Base-by-base conservation (phyloP, 2,888 invertebrate genomes). In the Phengaris alcon region DNA sequence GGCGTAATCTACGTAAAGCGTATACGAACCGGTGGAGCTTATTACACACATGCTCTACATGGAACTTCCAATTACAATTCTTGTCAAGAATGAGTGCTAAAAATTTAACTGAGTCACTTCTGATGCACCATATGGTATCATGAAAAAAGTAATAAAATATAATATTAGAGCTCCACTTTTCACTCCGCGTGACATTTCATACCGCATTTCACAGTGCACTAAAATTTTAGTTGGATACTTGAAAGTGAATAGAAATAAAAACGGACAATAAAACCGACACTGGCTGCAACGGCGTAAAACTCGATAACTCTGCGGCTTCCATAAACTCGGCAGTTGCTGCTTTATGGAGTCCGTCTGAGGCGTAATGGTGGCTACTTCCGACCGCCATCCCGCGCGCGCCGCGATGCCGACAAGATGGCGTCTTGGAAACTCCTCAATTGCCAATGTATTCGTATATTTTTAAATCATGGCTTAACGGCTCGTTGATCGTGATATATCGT, bases 351-450 rank as follows among this genome's bases (percentile, higher is more conserved):
- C 77, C 80, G 81, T 80, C 81, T 82, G 82, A 84, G 80, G 82
- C 82, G 79, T 86, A 87, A 87, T 86, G 85, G 86, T 81, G 80
- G 80, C 80, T 79, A 80, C 83, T 83, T 87, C 86, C 87, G 80
- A 82, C 82, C 81, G 86, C 86, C 85, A 85, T 85, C 82, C 83
- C 81, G 81, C 52, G 52, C 81, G 78, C 77, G 79, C 79, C 80
- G 77, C 79, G 78, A 76, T 80, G 80, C 82, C 73, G 55, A 55
- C 73, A 55, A 55, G 73, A 57, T 57, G 59, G 46, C 73, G 57
- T 73, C 73, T 73, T 44, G 55, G 12, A n/a, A 35, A 35, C 55
- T 57, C 35, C 52, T 54, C 46, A 59, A 57, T 57, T 57, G 55
- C 35, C 57, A 57, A 73, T 73, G 73, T 54, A 73, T 54, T 73